Base-by-base conservation (phyloP, 2,113 vertebrate species). In the Mesoclemmys tuberculata region DNA sequence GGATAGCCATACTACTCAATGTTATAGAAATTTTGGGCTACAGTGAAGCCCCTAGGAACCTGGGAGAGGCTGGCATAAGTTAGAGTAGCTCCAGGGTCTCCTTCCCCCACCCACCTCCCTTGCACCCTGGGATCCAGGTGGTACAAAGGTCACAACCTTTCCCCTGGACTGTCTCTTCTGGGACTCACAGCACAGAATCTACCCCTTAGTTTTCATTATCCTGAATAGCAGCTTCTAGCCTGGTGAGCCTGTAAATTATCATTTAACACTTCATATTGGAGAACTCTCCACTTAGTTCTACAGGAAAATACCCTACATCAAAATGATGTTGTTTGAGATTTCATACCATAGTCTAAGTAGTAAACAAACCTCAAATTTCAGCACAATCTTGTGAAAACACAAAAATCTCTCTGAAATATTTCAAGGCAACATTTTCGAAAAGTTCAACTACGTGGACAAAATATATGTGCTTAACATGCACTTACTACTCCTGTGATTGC, bases 221-320 rank as follows among this genome's bases (percentile, higher is more conserved):
- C 88, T 12, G 46, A 74, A 82, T 87, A 46, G 90, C 35, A 46
- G 92, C 35, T 38, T 68, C 46, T 38, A 83, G 52, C 64, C 86
- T 77, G 2, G 41, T 38, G 82, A 75, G 41, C 58, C 88, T 94
- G 82, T 88, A 90, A 84, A 80, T 90, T 52, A 82, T 54, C 90
- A 92, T 75, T 93, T 89, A 94, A 93, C 89, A 80, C 84, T 91
- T 92, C 84, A 55, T 48, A 35, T 44, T 82, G 90, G 91, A 84
- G 71, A 97, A 71, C 48, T 78, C 92, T 82, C 80, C 21, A 5
- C 75, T 85, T 90, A 22, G 4, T 79, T 86, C 87, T 75, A 68
- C 51, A n/a, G 58, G 90, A 83, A 18, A 83, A 75, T 51, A 27
- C 12, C 29, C 58, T 82, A 92, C 78, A 86, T 80, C 12, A 48